A percentile compares a stretch with the other conserved stretches of the same genome.
Conservation (phyloP, 2,113 vertebrate genomes). For the Halichoeres trimaculatus region DNA sequence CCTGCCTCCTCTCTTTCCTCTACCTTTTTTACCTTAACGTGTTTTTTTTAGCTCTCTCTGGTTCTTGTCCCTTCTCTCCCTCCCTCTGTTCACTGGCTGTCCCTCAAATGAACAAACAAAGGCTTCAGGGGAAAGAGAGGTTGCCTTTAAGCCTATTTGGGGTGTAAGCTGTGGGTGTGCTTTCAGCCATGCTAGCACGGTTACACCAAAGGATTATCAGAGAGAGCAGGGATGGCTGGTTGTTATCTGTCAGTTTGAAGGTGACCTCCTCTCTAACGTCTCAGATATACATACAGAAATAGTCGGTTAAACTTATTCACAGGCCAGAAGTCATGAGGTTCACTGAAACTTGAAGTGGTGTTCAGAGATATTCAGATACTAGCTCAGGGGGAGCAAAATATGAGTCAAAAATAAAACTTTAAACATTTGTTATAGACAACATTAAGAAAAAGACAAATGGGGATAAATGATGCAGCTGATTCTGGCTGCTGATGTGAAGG, state of each 20-base stretch:
- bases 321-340: neutral
- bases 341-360: no score
- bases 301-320: neutral
- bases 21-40: constrained; percentile 1
- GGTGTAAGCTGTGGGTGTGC: constrained; percentile 66
- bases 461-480: no score
- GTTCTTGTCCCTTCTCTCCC: constrained; percentile 19
- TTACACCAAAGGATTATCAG: constrained; percentile 66
- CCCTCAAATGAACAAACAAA: constrained; percentile 70
- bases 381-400: no score
- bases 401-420: no score
- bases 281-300: constrained; percentile 10
- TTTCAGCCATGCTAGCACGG: constrained; percentile 56
- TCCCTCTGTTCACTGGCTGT: constrained; percentile 44
- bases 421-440: no score
- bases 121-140: constrained; percentile 39
- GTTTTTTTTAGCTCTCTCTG: constrained; percentile 7
- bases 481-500: no score
- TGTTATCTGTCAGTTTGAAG: constrained; percentile 59
- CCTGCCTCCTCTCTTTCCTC: neutral
- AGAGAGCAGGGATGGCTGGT: constrained; percentile 35
- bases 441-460: no score
- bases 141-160: constrained; percentile 72
- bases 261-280: constrained; percentile 66
- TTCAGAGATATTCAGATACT: no score